Conservation (phyloP, 2,113 vertebrate species). For the Zosterops pallidus region DNA sequence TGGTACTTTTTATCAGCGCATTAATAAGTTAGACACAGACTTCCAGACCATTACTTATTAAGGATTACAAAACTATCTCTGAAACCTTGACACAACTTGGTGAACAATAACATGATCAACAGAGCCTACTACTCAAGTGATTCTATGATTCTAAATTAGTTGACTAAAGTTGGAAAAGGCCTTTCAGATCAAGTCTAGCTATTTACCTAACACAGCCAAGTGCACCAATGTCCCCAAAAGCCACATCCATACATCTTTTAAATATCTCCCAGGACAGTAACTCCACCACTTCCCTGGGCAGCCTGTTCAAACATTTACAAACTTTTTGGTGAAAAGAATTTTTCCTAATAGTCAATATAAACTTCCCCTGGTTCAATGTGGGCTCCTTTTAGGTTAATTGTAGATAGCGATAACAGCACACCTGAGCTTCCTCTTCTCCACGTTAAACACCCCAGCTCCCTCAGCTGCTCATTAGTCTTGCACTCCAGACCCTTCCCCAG, state of each 20-base stretch:
- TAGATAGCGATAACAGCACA: not conserved
- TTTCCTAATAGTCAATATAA: not conserved
- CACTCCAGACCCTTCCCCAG: not conserved
- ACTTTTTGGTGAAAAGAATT: accelerated
- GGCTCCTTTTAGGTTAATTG: not conserved
- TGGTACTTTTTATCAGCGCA: not conserved
- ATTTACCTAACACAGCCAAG: not conserved
- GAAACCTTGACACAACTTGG: not conserved
- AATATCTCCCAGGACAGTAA: not conserved
- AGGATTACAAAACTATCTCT: not conserved
- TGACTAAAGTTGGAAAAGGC: not conserved
- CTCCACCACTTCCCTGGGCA: not conserved
- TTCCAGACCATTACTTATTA: not conserved
- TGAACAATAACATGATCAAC: not conserved
- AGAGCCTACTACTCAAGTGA: not conserved
- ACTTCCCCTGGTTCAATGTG: not conserved
- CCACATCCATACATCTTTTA: not conserved
- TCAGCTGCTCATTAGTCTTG: not conserved
- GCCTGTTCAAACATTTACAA: not conserved
- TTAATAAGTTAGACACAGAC: not conserved
- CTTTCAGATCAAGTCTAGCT: not conserved
- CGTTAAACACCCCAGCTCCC: not conserved
- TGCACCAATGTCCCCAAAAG: not conserved
- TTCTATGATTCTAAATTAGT: too few species aligned
- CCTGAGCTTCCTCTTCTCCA: not conserved